Percentiles rank a stretch among this genome's conserved stretches.
These are phyloP conservation scores for Heliocidaris erythrogramma DNA, from an alignment of 35 echinoderm and acorn worm genomes.

Conservation along the genomic window DNA sequence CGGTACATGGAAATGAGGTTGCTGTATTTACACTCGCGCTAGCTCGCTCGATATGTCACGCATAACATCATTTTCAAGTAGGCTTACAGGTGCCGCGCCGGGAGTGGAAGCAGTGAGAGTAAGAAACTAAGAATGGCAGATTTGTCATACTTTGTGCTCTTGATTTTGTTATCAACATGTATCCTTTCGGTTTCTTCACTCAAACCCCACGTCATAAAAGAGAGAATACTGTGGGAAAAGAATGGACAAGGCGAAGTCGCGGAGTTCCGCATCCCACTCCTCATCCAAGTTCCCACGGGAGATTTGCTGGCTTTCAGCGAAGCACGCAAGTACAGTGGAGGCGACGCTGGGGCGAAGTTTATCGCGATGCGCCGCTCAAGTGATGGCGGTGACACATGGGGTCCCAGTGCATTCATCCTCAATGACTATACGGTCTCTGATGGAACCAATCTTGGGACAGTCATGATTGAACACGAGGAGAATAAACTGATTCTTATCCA, in stretches of 20 bases:
- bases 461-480: slow-evolving; percentile 35
- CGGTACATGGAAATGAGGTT: neutral
- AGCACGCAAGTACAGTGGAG: slow-evolving; percentile 60
- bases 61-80: neutral
- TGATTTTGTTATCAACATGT: neutral
- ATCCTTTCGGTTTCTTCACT: neutral
- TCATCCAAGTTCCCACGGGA: slow-evolving; percentile 63
- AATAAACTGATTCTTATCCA: slow-evolving; percentile 41
- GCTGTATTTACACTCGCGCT: too few species aligned
- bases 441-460: slow-evolving; percentile 52
- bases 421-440: slow-evolving; percentile 50
- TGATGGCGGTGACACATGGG: slow-evolving; percentile 58
- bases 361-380: slow-evolving; percentile 68
- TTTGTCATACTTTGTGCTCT: neutral
- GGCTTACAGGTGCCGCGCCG: too few species aligned
- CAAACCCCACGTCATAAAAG: slow-evolving; percentile 54
- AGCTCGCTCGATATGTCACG: too few species aligned
- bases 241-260: slow-evolving; percentile 46
- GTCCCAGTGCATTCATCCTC: slow-evolving; percentile 43
- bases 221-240: slow-evolving; percentile 65
- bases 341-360: slow-evolving; percentile 82
- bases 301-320: slow-evolving; percentile 80
- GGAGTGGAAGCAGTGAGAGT: too few species aligned
- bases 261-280: slow-evolving; percentile 70
- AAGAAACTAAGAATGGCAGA: neutral